Percentiles rank a stretch among this genome's conserved stretches.
These are phyloP conservation scores for Microcebus lehilahytsara DNA, from an alignment of 2,113 vertebrate species.

Conservation along the genomic window DNA sequence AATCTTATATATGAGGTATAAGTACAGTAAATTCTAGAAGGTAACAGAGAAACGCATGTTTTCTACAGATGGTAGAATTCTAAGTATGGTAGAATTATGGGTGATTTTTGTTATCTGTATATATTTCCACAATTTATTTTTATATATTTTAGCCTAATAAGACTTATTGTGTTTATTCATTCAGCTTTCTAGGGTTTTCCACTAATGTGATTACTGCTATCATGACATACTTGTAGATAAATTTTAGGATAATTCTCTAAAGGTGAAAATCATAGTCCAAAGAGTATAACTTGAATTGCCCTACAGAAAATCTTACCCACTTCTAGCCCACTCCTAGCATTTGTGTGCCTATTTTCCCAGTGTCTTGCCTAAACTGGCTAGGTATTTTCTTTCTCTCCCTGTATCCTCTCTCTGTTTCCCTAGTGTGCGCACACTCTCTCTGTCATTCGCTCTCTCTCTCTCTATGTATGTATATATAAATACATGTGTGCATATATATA, in stretches of 20 bases:
- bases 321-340: neutral
- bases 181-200: slow-evolving; percentile 3
- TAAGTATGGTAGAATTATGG: neutral
- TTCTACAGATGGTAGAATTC: neutral
- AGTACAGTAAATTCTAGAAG: neutral
- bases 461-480: neutral
- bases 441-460: neutral
- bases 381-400: neutral
- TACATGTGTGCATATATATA: too few species aligned
- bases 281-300: neutral
- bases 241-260: neutral
- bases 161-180: neutral
- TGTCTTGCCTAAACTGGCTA: neutral
- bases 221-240: neutral
- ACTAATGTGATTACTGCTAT: neutral
- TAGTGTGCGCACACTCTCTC: neutral
- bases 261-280: neutral
- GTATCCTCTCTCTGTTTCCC: neutral
- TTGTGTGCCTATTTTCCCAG: neutral
- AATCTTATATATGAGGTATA: neutral
- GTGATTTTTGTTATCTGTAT: neutral
- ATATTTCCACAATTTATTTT: neutral
- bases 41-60: neutral
- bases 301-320: neutral
- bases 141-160: neutral